Evolutionary conservation across 1,140 invertebrate genomes (phyloP).

Genomic region (Ostrea denselamellosa): DNA sequence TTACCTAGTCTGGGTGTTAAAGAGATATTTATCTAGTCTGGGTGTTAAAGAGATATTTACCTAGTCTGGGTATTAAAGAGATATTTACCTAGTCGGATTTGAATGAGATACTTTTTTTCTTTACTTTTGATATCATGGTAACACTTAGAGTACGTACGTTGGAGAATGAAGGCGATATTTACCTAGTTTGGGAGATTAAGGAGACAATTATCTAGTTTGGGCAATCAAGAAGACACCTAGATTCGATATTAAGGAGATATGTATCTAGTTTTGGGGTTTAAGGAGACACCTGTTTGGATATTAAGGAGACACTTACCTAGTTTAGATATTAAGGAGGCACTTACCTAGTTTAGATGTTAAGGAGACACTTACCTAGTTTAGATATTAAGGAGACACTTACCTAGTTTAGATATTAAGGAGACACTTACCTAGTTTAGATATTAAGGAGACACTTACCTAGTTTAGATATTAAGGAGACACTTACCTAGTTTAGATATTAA

Average conservation of each 20-base stretch:
- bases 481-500: neutral
- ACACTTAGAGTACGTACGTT: no score
- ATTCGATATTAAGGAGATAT: neutral
- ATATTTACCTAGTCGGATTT: no score
- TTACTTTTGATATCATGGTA: no score
- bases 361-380: neutral
- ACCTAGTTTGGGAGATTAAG: constrained; percentile 48
- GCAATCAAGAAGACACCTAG: no score
- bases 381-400: no score
- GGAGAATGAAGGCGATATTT: neutral
- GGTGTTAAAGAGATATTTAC: neutral
- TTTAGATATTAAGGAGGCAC: neutral
- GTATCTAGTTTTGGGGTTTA: neutral
- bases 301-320: no score
- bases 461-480: no score
- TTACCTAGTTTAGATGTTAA: constrained; percentile 50
- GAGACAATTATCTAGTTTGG: neutral
- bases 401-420: neutral
- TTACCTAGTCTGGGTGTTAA: no score
- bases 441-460: neutral
- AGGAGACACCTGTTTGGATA: no score
- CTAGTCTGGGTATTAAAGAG: constrained; percentile 25
- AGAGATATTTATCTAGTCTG: no score
- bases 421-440: constrained; percentile 16
- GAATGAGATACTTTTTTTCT: no score